Percentiles rank a stretch among this genome's conserved stretches.
Evolutionary conservation across 1,140 invertebrate genomes (phyloP).

Genomic region (Drosophila seguyi): DNA sequence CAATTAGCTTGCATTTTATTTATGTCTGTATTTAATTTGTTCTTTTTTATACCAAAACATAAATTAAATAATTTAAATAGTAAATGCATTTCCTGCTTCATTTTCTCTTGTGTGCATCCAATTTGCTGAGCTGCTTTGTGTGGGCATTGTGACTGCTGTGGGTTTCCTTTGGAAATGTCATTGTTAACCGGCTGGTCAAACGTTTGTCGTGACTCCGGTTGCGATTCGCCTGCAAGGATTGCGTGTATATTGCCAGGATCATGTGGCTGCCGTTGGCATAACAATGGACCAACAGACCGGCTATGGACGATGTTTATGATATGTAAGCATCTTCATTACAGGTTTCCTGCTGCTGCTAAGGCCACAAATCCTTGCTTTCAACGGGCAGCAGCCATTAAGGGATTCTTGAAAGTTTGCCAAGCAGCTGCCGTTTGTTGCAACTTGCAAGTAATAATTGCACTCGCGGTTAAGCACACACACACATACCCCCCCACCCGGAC

Average conservation of each 20-base stretch:
- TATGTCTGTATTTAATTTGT: no score
- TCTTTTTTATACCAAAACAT: no score
- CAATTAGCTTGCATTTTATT: no score
- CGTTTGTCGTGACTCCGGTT: slow-evolving; percentile 27
- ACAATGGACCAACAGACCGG: slow-evolving; percentile 21
- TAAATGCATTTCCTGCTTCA: neutral
- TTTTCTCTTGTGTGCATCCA: neutral
- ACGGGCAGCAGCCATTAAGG: slow-evolving; percentile 27
- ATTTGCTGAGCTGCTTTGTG: slow-evolving; percentile 25
- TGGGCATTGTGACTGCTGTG: slow-evolving; percentile 27
- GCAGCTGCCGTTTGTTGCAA: slow-evolving; percentile 64
- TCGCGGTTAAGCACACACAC: slow-evolving; percentile 50
- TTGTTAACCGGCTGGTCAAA: slow-evolving; percentile 45
- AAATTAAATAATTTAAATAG: neutral
- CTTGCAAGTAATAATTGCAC: slow-evolving; percentile 74
- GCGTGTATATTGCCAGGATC: slow-evolving; percentile 3
- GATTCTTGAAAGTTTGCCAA: slow-evolving; percentile 37
- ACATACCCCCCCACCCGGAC: neutral
- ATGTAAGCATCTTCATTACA: slow-evolving; percentile 44
- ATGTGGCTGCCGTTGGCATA: slow-evolving; percentile 26
- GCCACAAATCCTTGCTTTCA: slow-evolving; percentile 28
- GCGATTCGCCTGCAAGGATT: slow-evolving; percentile 1
- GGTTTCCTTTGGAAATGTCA: slow-evolving; percentile 33
- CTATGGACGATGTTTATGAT: slow-evolving; percentile 37
- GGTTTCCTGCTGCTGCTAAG: slow-evolving; percentile 23